Percentiles rank a stretch among this genome's conserved stretches.
Conservation (phyloP, 2,888 invertebrate species). For the Pandemis cinnamomeana region DNA sequence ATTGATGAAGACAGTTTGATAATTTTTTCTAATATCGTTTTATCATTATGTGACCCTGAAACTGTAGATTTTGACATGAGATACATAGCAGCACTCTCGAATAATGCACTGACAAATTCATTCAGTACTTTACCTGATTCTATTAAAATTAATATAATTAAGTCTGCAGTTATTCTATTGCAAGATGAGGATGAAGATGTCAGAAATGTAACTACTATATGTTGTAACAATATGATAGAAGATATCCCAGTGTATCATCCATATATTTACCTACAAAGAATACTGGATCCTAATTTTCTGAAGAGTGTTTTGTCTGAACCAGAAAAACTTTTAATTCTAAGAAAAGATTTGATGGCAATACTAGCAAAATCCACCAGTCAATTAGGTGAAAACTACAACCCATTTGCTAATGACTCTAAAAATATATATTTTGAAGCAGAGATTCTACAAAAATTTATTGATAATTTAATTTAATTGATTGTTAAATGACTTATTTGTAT, state of each 20-base stretch:
- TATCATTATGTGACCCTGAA: slow-evolving; percentile 62
- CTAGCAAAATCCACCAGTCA: slow-evolving; percentile 48
- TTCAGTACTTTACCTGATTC: slow-evolving; percentile 57
- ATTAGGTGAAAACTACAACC: slow-evolving; percentile 70
- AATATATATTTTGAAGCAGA: slow-evolving; percentile 79
- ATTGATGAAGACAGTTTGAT: slow-evolving; percentile 47
- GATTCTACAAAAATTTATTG: slow-evolving; percentile 59
- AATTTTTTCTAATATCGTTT: slow-evolving; percentile 57
- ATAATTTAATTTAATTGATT: slow-evolving; percentile 47
- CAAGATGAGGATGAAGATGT: slow-evolving; percentile 84
- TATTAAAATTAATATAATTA: slow-evolving; percentile 65
- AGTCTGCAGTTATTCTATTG: slow-evolving; percentile 73
- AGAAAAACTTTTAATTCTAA: slow-evolving; percentile 52
- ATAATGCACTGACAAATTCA: slow-evolving; percentile 66
- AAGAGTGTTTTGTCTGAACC: slow-evolving; percentile 51
- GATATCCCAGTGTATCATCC: slow-evolving; percentile 55
- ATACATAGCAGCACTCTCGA: slow-evolving; percentile 67
- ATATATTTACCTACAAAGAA: slow-evolving; percentile 63
- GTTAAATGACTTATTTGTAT: neutral
- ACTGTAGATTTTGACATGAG: slow-evolving; percentile 70
- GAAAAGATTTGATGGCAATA: slow-evolving; percentile 53
- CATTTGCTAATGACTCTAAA: slow-evolving; percentile 79
- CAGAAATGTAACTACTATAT: slow-evolving; percentile 68
- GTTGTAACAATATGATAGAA: slow-evolving; percentile 58
- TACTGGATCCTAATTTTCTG: slow-evolving; percentile 62